phyloP scores from a whole-genome alignment of 1,140 invertebrate species.

The Pseudomyrmex flavicornis region DNA sequence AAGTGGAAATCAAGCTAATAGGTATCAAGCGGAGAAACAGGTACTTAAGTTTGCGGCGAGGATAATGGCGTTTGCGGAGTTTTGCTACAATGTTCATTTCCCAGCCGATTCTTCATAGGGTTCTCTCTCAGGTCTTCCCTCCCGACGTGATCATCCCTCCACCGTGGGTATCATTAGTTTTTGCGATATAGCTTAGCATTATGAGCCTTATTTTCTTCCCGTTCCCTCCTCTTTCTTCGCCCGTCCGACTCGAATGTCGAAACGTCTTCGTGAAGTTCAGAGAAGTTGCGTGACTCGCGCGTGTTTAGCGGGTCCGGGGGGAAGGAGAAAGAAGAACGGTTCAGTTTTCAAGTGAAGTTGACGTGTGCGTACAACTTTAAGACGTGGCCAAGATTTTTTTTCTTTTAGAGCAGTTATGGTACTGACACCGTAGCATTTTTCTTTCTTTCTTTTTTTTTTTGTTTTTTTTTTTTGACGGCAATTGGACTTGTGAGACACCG shows the following conservation, averaged over 20 bases:
- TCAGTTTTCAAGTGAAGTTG: conserved; percentile 4
- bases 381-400: conserved; percentile 19
- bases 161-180: conserved; percentile 50
- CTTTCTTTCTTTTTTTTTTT: background rate
- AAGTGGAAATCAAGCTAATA: conserved; percentile 17
- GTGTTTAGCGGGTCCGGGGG: conserved; percentile 21
- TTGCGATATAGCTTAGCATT: conserved; percentile 39
- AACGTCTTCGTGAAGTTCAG: conserved; percentile 45
- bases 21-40: conserved; percentile 10
- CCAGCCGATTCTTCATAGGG: conserved; percentile 4
- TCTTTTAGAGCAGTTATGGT: conserved; percentile 6
- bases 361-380: conserved; percentile 21
- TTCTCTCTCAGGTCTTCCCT: conserved; percentile 17
- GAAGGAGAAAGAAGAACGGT: conserved; percentile 7
- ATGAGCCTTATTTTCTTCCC: conserved; percentile 59
- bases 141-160: conserved; percentile 47
- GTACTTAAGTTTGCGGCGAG: conserved; percentile 16
- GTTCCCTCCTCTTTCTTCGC: background rate
- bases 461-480: background rate
- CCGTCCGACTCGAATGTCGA: conserved; percentile 54
- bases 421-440: conserved; percentile 32
- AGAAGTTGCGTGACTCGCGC: conserved; percentile 49
- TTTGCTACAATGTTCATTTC: conserved; percentile 24
- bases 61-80: conserved; percentile 35
- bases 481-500: conserved; percentile 20